phyloP scores from a whole-genome alignment of 2,113 vertebrate species.

The Phalacrocorax carbo region DNA sequence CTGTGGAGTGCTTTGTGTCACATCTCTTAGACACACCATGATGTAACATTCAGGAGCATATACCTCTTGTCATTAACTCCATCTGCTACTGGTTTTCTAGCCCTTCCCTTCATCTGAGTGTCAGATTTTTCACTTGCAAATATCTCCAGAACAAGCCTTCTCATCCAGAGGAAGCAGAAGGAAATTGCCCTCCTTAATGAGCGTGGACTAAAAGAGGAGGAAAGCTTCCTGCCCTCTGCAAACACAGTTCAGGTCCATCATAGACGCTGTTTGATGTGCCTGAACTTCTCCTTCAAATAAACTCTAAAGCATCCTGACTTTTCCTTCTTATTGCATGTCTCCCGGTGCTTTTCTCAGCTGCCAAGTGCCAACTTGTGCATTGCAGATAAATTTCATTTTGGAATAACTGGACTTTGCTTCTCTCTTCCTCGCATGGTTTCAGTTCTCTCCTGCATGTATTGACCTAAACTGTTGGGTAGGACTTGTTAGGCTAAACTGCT shows the following conservation, averaged over 20 bases:
- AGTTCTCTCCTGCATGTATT: neutral
- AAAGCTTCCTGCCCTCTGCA: neutral
- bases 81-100: conserved; percentile 55
- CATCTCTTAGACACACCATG: neutral
- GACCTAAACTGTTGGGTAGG: neutral
- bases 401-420: neutral
- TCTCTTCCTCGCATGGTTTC: neutral
- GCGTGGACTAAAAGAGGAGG: neutral
- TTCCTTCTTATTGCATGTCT: neutral
- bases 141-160: neutral
- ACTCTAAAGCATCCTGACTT: neutral
- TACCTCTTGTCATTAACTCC: neutral
- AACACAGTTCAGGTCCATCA: neutral
- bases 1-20: neutral
- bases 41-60: neutral
- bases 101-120: conserved; percentile 18
- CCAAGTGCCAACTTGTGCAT: neutral
- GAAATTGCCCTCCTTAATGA: conserved; percentile 38
- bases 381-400: neutral
- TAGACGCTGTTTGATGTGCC: conserved; percentile 1
- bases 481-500: neutral
- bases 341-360: conserved; percentile 11
- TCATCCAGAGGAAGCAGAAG: conserved; percentile 25
- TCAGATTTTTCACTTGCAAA: conserved; percentile 48
- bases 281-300: conserved; percentile 25